These are phyloP conservation scores for Rhodeus uyekii DNA, from an alignment of 2,797 vertebrate genomes.

Conservation along the genomic window DNA sequence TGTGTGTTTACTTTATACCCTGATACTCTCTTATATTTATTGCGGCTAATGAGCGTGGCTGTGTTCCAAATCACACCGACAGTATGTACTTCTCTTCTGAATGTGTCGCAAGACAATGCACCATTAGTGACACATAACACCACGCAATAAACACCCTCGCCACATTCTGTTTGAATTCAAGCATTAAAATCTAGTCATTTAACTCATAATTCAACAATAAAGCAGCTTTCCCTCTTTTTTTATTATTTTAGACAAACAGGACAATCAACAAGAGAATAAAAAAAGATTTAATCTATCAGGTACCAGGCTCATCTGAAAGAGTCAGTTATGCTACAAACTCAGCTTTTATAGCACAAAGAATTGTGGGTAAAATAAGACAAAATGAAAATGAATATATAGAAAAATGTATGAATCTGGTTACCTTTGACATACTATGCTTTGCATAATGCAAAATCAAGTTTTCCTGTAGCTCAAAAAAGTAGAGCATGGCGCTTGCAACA, in stretches of 20 bases:
- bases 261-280: neutral
- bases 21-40: constrained; percentile 19
- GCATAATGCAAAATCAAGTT: no score
- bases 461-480: no score
- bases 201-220: neutral
- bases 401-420: neutral
- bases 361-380: neutral
- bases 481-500: no score
- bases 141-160: neutral
- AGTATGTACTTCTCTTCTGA: neutral
- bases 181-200: neutral
- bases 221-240: neutral
- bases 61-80: neutral
- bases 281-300: no score
- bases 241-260: neutral
- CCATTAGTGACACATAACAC: neutral
- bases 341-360: neutral
- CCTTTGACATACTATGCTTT: neutral
- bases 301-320: neutral
- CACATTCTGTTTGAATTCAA: neutral
- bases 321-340: neutral
- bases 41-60: constrained; percentile 7
- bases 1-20: constrained; percentile 33
- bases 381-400: no score
- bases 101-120: neutral